Evolutionary conservation across 2,113 vertebrate species (phyloP), one percentile per base, ranked within the genome.

Genomic region (Microcebus tavaratra): DNA sequence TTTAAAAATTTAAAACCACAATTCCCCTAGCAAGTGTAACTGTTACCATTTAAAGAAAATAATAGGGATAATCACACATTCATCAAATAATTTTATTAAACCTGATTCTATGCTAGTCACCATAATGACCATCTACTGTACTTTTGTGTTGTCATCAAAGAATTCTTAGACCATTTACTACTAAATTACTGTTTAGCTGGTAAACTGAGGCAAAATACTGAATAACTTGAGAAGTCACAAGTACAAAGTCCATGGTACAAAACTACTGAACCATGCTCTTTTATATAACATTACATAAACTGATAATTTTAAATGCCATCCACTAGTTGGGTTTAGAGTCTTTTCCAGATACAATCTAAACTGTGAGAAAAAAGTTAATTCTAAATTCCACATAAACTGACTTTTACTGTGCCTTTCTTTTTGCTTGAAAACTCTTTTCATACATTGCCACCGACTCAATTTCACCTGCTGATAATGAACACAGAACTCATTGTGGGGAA

Each of bases 1-100:
- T 90, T 98, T 95, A 97, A 97, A 95, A 97, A 84, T 84, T 79
- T 57, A 86, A 97, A 97, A 70, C 93, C 93, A 97, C 92, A 95
- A 95, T 95, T 95, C 89, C 89, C 80, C 23, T 81, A 91, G 57
- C 82, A 91, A 94, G 68, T 75, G 0, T 79, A 95, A 97, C 81
- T 89, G 79, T 91, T 91, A 93, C 27, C 67, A 76, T 79, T 94
- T 88, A 97, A 59, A 96, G 85, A 92, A 94, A 96, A 76, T 89
- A 95, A 84, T 2, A 96, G 85, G 57, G 81, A 93, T 91, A 84
- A 94, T 88, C 79, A 79, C 42, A 92, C 42, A 92, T 83, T 95
- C 81, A 94, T 86, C 92, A 97, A 94, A 91, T 80, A 63, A 81
- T 45, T 92, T 82, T 82, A 95, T 96, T 96, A 95, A 96, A 92